Percentiles rank a stretch among this genome's conserved stretches.
Evolutionary conservation across 2,888 invertebrate genomes (phyloP).

Genomic region (Stegophylla sp.): DNA sequence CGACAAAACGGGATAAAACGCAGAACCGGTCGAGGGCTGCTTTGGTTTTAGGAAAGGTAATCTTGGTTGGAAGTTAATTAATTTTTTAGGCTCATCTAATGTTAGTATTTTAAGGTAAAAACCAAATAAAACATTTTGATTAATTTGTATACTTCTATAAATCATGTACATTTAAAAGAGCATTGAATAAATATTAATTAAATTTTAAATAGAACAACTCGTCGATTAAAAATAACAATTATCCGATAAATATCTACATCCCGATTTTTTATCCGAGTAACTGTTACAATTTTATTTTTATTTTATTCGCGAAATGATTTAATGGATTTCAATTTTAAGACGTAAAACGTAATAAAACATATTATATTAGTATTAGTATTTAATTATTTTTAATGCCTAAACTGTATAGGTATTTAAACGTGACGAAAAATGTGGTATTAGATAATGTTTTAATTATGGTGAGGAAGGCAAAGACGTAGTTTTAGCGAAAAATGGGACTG

Average conservation of each 20-base stretch:
- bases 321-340: background rate
- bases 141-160: conserved; percentile 16
- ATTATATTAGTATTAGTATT: background rate
- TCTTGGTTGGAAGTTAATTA: conserved; percentile 48
- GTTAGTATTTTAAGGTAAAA: conserved; percentile 55
- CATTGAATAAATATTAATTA: conserved; percentile 1
- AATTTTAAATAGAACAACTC: background rate
- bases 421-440: background rate
- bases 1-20: conserved; percentile 55
- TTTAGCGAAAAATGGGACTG: conserved; percentile 45
- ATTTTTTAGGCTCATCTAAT: conserved; percentile 41
- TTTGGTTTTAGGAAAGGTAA: conserved; percentile 60
- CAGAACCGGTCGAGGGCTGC: conserved; percentile 58
- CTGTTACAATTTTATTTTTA: background rate
- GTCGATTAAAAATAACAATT: background rate
- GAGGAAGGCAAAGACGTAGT: background rate
- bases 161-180: background rate
- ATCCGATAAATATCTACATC: background rate
- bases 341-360: background rate
- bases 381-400: background rate
- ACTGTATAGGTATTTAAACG: conserved; percentile 3
- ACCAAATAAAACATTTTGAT: conserved; percentile 27
- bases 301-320: background rate
- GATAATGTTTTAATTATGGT: background rate
- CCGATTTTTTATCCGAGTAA: background rate